Percentiles rank a stretch among this genome's conserved stretches.
These are phyloP conservation scores for Drosophila pullipes DNA, from an alignment of 2,888 invertebrate genomes.

Conservation along the genomic window DNA sequence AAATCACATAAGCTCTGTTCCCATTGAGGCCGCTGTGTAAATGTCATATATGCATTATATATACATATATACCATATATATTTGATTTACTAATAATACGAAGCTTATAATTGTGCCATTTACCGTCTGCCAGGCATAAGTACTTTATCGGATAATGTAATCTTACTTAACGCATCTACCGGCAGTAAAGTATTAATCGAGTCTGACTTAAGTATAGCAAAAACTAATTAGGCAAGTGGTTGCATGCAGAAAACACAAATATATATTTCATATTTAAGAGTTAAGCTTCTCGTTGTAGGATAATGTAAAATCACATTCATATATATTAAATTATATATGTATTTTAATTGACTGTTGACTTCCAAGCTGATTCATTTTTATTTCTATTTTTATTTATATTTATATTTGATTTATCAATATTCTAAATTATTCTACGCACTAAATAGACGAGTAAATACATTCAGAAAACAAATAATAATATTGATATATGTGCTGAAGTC, in stretches of 20 bases:
- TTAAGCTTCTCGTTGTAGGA: not conserved
- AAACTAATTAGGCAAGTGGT: not conserved
- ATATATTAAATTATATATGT: not conserved
- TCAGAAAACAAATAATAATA: not conserved
- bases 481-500: not conserved
- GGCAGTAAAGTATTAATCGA: not conserved
- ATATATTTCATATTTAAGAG: not conserved
- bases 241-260: not conserved
- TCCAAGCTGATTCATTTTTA: not conserved
- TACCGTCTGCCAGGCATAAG: constrained; percentile 2
- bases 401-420: not conserved
- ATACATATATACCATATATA: not conserved
- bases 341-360: not conserved
- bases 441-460: not conserved
- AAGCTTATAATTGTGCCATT: constrained; percentile 18
- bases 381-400: not conserved
- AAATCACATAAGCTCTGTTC: constrained; percentile 54
- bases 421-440: not conserved
- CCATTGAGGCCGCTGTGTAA: constrained; percentile 1
- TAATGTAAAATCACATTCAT: not conserved
- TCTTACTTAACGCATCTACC: not conserved
- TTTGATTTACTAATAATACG: not conserved
- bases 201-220: not conserved
- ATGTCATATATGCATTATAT: not conserved
- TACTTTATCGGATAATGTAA: not conserved